Conservation (phyloP, 2,888 invertebrate species). For the Chelonus formosanus region DNA sequence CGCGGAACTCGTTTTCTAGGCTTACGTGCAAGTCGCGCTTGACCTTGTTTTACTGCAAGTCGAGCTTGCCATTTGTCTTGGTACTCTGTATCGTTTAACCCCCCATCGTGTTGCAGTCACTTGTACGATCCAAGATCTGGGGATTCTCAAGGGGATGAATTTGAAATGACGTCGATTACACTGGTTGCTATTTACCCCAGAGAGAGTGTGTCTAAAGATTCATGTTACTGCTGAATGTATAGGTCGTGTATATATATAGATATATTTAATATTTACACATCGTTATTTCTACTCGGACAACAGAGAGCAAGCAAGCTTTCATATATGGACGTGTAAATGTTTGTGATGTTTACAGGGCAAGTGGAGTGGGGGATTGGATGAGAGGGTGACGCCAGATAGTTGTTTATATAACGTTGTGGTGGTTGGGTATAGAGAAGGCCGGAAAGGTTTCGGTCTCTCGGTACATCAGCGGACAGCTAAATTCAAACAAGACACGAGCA, state of each 20-base stretch:
- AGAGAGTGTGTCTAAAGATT: conserved; percentile 17
- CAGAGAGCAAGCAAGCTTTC: conserved; percentile 14
- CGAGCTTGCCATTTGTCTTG: conserved; percentile 42
- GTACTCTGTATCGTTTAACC: conserved; percentile 39
- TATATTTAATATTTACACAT: conserved; percentile 26
- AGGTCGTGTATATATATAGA: background rate
- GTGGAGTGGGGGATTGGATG: conserved; percentile 1
- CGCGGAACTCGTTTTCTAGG: conserved; percentile 13
- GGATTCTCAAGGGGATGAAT: conserved; percentile 10
- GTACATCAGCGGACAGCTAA: conserved; percentile 29
- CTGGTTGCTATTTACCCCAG: background rate
- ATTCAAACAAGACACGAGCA: conserved; percentile 28
- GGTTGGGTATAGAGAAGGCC: conserved; percentile 14
- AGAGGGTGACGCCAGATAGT: conserved; percentile 16
- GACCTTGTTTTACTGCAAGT: conserved; percentile 41
- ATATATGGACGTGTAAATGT: conserved; percentile 17
- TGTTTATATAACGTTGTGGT: conserved; percentile 13
- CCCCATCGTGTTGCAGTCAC: background rate
- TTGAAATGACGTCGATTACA: conserved; percentile 20
- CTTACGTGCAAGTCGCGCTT: conserved; percentile 28
- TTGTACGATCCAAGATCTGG: background rate
- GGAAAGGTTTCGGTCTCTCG: conserved; percentile 26
- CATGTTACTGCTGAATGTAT: conserved; percentile 25
- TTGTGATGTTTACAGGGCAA: conserved; percentile 18
- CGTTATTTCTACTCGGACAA: conserved; percentile 29